phyloP scores from a whole-genome alignment of 1,140 invertebrate species.

The Drosophila prosaltans region DNA sequence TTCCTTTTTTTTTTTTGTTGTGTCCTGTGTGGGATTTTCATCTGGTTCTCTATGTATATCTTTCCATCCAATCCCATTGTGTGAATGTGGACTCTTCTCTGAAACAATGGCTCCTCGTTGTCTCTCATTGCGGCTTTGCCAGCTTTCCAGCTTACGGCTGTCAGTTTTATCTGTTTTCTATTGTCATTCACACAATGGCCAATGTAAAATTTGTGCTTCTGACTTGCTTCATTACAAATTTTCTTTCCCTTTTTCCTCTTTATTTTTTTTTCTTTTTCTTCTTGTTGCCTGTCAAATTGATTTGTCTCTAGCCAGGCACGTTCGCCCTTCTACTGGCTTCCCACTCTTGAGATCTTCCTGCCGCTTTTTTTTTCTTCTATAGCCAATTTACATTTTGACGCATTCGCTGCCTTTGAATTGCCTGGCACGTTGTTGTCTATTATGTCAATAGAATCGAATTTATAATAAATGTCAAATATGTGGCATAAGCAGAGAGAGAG shows the following conservation, averaged over 20 bases:
- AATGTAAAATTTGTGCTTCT: conserved; percentile 47
- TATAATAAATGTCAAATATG: conserved; percentile 69
- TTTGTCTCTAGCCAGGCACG: conserved; percentile 63
- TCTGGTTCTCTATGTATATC: no score
- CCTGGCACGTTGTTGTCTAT: conserved; percentile 75
- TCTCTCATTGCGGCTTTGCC: conserved; percentile 29
- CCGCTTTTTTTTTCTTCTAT: neutral
- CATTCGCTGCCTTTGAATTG: conserved; percentile 65
- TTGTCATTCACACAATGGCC: conserved; percentile 72
- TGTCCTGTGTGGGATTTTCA: no score
- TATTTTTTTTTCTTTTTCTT: conserved; percentile 13
- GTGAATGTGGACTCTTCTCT: conserved; percentile 31
- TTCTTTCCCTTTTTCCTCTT: conserved; percentile 25
- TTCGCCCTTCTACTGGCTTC: conserved; percentile 7
- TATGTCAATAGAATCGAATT: conserved; percentile 74
- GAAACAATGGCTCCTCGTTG: conserved; percentile 53
- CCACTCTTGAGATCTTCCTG: neutral
- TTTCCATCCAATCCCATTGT: no score
- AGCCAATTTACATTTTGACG: conserved; percentile 76
- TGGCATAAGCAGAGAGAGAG: conserved; percentile 13
- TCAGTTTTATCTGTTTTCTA: conserved; percentile 69
- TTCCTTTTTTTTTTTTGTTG: no score
- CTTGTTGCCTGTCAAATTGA: conserved; percentile 65
- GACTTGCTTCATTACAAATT: conserved; percentile 37
- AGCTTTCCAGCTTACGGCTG: conserved; percentile 60